Percentiles rank a stretch among this genome's conserved stretches.
Evolutionary conservation across 2,113 vertebrate species (phyloP).

Genomic region (Cygnus buccinator): DNA sequence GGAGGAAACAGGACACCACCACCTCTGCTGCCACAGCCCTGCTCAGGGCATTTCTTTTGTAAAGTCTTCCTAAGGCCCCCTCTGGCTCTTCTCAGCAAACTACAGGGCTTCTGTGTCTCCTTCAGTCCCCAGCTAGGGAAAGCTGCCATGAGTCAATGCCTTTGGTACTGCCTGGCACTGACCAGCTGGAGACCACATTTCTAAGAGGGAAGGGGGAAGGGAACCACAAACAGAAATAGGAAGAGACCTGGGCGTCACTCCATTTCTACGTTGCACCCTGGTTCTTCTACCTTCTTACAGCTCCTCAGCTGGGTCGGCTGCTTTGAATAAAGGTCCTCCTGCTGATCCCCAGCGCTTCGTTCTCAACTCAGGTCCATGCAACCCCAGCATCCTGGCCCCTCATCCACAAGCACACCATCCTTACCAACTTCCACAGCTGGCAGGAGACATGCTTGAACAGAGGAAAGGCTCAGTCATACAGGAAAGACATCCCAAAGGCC

Average conservation of each 20-base stretch:
- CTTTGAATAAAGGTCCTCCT: not conserved
- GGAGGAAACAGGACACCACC: not conserved
- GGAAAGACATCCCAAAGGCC: not conserved
- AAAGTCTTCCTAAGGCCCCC: not conserved
- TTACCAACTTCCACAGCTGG: not conserved
- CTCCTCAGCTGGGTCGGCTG: not conserved
- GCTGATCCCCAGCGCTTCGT: no score
- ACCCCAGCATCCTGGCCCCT: not conserved
- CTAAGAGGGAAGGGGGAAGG: not conserved
- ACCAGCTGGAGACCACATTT: fast-evolving
- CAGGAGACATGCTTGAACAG: not conserved
- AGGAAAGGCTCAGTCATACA: not conserved
- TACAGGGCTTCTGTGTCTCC: not conserved
- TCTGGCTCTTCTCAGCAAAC: not conserved
- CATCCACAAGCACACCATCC: not conserved
- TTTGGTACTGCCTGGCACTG: not conserved
- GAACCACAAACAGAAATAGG: not conserved
- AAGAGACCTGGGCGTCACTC: not conserved
- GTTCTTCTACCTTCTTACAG: not conserved
- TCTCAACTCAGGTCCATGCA: not conserved
- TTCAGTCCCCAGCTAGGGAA: not conserved
- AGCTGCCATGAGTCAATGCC: not conserved
- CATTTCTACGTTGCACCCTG: not conserved
- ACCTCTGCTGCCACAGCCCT: not conserved
- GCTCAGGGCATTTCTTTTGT: not conserved